Evolutionary conservation across 2,797 vertebrate genomes (phyloP), one percentile per base, ranked within the genome.

Genomic region (Sus cebifrons): DNA sequence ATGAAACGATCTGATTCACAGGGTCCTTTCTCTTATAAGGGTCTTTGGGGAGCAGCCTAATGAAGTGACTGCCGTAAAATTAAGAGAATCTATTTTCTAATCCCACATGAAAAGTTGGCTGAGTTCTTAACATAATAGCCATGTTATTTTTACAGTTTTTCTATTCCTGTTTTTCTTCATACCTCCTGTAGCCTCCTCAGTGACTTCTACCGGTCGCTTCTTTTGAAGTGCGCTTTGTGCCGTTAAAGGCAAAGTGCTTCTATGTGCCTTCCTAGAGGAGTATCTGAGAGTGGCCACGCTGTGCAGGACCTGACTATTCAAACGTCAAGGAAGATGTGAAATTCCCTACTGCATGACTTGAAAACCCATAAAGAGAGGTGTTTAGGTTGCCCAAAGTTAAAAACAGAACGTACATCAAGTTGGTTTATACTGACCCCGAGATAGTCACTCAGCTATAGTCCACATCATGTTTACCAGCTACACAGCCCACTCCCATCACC

Each of bases 31-130:
- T 96, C 86, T 94, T 71, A 32, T 58, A 75, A 73, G 89, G 89
- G 81, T 86, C 93, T 89, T 89, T 58, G 56, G 91, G 95, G 93
- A 94, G 71, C 16, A 49, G 68, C 60, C 21, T 89, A 93, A 96
- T 92, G 91, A 94, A 96, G 89, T 81, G 86, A 68, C 52, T 64
- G 62, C 83, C 75, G 89, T 98, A 95, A 97, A 97, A 93, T 93
- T 96, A 93, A 93, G 21, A 96, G 88, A 93, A 93, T 92, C 83
- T 91, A 32, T 86, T 91, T 93, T 93, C 82, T 93, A 91, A 81
- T 89, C 93, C 91, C 93, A 54, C 87, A 86, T 86, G 58, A 90
- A 94, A 96, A 91, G 74, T 75, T 89, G 78, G 14, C 93, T 91
- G 78, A 32, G 9, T 91, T 75, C 79, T 67, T 84, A 78, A 82